Evolutionary conservation across 2,888 invertebrate species (phyloP), one percentile per base, ranked within the genome.

Genomic region (Zeuzera pyrina): DNA sequence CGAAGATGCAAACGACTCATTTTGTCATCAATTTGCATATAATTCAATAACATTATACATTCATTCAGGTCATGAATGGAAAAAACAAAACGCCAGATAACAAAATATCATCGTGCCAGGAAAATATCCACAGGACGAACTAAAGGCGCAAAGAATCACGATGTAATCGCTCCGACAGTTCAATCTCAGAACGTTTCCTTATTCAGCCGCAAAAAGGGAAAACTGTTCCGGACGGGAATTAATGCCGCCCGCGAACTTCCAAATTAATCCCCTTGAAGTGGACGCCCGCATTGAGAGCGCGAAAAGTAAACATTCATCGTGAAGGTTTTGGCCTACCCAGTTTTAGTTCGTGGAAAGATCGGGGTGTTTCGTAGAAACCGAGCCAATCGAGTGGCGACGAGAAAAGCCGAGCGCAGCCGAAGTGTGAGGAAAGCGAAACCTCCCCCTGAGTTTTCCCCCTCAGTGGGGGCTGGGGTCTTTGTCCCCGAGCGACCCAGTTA

Each of bases 401-500:
- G 47, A 52, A 49, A 63, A 60, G 74, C 57, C 70, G 72, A 72
- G 72, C 73, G 73, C 71, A 73, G 70, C 70, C 67, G 37, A 37
- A 45, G 53, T 47, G 52, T 49, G 63, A 60, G 74, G 57, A 71
- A 73, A 72, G 72, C 73, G 73, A 71, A 73, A 70, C 70, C 67
- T 58, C 74, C 58, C 74, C 72, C 70, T 56, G 36, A 28, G 47
- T 47, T 59, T 53, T 57, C 61, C 59, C 63, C 63, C 60, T 58
- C 52, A 38, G 49, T 51, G 59, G 52, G 57, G 59, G 58, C 58
- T 38, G 69, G 55, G 78, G 78, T 76, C 77, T 74, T 77, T 74
- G 79, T 71, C 68, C 79, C 77, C 69, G 57, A 61, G 60, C 79
- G 79, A 83, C 81, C 81, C 72, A 83, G 79, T 79, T 83, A 81